Conservation (phyloP, 2,113 vertebrate species). For the Pluvialis apricaria region DNA sequence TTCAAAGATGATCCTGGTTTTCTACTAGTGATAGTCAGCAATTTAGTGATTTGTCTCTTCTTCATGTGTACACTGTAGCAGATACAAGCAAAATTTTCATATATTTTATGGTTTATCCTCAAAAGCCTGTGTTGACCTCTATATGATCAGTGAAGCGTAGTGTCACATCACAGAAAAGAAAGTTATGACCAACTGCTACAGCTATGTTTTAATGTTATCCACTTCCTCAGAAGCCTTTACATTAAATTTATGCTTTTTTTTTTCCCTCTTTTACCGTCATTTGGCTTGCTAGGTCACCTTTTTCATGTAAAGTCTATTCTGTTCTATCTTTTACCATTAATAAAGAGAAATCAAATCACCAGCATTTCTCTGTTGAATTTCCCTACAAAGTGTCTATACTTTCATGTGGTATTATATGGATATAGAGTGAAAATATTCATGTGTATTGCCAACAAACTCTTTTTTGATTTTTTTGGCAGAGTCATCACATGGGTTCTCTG, state of each 20-base stretch:
- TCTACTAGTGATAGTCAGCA: not conserved
- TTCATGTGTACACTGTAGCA: not conserved
- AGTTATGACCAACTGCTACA: not conserved
- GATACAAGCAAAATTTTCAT: not conserved
- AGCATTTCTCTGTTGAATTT: not conserved
- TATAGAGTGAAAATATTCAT: not conserved
- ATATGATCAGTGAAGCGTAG: not conserved
- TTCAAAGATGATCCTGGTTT: not conserved
- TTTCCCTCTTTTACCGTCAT: not conserved
- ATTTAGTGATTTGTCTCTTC: not conserved
- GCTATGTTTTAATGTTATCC: not conserved
- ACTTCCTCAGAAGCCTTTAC: not conserved
- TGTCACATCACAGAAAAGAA: not conserved
- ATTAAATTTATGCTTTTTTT: not conserved
- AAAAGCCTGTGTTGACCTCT: not conserved
- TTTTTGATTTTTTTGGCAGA: not conserved
- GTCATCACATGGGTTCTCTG: fast-evolving
- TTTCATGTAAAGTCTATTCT: not conserved
- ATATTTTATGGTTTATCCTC: not conserved
- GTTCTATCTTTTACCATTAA: not conserved
- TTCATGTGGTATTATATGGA: not conserved
- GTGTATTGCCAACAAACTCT: not conserved
- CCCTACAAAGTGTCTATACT: not conserved
- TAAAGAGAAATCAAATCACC: not conserved
- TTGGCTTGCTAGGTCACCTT: not conserved